Base-by-base conservation (phyloP, 2,888 invertebrate genomes). In the Schizotus pectinicornis region DNA sequence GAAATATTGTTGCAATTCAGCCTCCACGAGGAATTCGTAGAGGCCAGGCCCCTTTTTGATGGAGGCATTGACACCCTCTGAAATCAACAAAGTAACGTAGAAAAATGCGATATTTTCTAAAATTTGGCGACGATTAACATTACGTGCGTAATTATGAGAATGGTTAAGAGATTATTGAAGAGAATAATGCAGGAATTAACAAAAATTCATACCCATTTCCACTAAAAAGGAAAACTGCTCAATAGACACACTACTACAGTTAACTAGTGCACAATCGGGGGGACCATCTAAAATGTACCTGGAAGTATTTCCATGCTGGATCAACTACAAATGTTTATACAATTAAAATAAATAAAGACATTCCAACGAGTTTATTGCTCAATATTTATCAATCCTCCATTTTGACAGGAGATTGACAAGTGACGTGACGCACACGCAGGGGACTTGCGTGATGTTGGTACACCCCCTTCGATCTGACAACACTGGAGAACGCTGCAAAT, bases 1-100 rank as follows among this genome's bases (percentile, higher is more conserved):
- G 76, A 92, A 94, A 83, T 98, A 98, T 77, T 97, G 96, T 72
- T 92, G 91, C 48, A 98, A 85, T 79, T 97, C 96, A 39, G 96
- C 95, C 83, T 96, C 95, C 76, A 92, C 88, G 65, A 98, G 87
- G 81, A 97, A 97, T 79, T 95, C 95, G 77, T 91, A 91, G 64
- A 92, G 83, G 64, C 90, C 90, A 42, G 87, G 87, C 36, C 86
- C 86, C 67, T 80, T 80, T 68, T 78, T 79, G 46, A 78, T 69
- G 35, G 78, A 73, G 47, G 77, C 74, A 71, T 76, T 77, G 33
- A 75, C 63, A 57, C 74, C 74, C 67, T 75, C 74, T 75, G 63
- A 55, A 70, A 70, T 57, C 9, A 53, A 12, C 45, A 46, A 3
- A 8, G 30, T 30, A 14, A 48, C 6, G 36, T 2, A 12, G 5